phyloP scores from a whole-genome alignment of 2,797 vertebrate genomes.

The Lutjanus argentimaculatus region DNA sequence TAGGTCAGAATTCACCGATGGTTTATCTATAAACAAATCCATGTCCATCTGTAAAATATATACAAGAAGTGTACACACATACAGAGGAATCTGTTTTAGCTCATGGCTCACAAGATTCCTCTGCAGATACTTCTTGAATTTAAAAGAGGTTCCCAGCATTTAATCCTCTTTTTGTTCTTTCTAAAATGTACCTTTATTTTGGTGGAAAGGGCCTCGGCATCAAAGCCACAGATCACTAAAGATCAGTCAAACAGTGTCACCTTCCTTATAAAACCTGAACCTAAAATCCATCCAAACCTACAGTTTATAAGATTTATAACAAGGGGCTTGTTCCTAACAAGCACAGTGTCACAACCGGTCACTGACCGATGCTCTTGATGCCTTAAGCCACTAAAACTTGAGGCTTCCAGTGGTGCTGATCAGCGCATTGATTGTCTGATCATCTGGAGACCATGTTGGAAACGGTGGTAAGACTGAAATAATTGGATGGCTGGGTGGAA shows the following conservation, averaged over 20 bases:
- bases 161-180: background rate
- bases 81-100: background rate
- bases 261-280: background rate
- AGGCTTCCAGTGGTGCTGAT: slow-evolving; percentile 61
- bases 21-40: background rate
- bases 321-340: slow-evolving; percentile 40
- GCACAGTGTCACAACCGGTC: slow-evolving; percentile 19
- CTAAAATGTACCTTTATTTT: background rate
- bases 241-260: background rate
- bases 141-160: slow-evolving; percentile 1
- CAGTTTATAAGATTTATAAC: slow-evolving; percentile 11
- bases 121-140: slow-evolving; percentile 7
- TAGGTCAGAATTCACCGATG: background rate
- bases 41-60: background rate
- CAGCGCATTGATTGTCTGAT: slow-evolving; percentile 72
- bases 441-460: slow-evolving; percentile 62
- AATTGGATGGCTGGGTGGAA: slow-evolving; percentile 71
- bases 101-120: background rate
- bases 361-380: slow-evolving; percentile 36
- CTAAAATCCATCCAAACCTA: background rate
- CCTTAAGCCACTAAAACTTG: slow-evolving; percentile 41
- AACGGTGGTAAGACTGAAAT: slow-evolving; percentile 66
- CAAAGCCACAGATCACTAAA: background rate
- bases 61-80: background rate
- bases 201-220: background rate